phyloP scores from a whole-genome alignment of 2,888 invertebrate species.

The Lochmaea crataegi region DNA sequence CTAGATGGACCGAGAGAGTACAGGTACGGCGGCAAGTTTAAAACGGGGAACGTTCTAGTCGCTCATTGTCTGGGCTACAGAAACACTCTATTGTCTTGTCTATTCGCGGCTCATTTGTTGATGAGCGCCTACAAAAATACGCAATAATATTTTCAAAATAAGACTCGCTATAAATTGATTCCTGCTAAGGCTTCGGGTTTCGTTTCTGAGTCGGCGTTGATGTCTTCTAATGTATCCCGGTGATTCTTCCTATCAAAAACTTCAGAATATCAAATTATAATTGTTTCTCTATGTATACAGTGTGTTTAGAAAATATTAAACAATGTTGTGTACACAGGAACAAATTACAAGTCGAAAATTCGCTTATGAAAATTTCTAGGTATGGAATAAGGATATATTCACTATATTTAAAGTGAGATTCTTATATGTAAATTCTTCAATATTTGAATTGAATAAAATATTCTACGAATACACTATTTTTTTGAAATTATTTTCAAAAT shows the following conservation, averaged over 20 bases:
- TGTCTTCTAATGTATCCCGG: conserved; percentile 23
- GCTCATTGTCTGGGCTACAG: conserved; percentile 62
- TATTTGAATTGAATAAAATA: no score
- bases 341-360: no score
- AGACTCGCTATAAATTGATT: conserved; percentile 54
- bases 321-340: no score
- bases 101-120: conserved; percentile 59
- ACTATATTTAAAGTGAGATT: no score
- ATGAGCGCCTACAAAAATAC: conserved; percentile 59
- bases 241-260: neutral
- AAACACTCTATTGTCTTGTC: conserved; percentile 64
- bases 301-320: neutral
- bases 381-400: no score
- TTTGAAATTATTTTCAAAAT: no score
- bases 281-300: conserved; percentile 30
- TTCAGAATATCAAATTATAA: neutral
- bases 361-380: no score
- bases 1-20: conserved; percentile 54
- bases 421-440: no score
- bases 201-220: conserved; percentile 36
- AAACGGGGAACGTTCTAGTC: conserved; percentile 53
- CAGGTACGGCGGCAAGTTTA: conserved; percentile 59
- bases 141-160: conserved; percentile 61
- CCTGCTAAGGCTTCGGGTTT: conserved; percentile 44
- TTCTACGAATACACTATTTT: no score